Evolutionary conservation across 2,797 vertebrate species (phyloP), one percentile per base, ranked within the genome.

Genomic region (Anguilla marmorata): DNA sequence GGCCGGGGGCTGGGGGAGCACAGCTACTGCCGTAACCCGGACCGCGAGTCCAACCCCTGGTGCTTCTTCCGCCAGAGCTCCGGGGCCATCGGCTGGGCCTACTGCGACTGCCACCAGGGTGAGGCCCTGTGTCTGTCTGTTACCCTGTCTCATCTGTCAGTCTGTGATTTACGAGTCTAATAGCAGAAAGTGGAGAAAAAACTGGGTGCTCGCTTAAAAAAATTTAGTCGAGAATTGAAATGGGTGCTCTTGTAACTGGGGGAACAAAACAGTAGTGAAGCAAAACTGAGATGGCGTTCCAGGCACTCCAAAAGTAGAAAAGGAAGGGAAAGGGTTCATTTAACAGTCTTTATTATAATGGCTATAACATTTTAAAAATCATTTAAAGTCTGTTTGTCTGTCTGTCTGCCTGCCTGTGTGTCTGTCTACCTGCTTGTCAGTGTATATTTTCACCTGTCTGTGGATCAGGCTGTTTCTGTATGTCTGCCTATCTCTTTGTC

Each of bases 41-140:
- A 98, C 0, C 95, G 97, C 0, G 97, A 97, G 89, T 90, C 91
- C 24, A 96, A 94, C 2, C 97, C 97, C 16, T 98, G 97, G 97
- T 98, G 98, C 91, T 98, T 98, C 95, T 97, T 97, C 93, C 94
- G 97, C 11, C 97, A 98, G 45, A 94, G 92, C 33, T 97, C 97
- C 0, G 97, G 97, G 76, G 95, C 96, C 86, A 96, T 98, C 0
- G 94, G 97, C 85, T 98, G 98, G 98, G 96, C 97, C 85, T 97
- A 96, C 94, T 98, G 97, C 0, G 97, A 98, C 94, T 98, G 97
- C 85, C 97, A 96, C 91, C 97, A 97, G 89, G 97, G 97, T 98
- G 92, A 91, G 93, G 24, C 16, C 8, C 84, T 86, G 41, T 86
- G 11, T 72, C 37, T 88, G 80, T 72, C 85, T 56, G 45, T 60